Evolutionary conservation across 1,140 invertebrate species (phyloP), one percentile per base, ranked within the genome.

Genomic region (Diachasmimorpha longicaudata): DNA sequence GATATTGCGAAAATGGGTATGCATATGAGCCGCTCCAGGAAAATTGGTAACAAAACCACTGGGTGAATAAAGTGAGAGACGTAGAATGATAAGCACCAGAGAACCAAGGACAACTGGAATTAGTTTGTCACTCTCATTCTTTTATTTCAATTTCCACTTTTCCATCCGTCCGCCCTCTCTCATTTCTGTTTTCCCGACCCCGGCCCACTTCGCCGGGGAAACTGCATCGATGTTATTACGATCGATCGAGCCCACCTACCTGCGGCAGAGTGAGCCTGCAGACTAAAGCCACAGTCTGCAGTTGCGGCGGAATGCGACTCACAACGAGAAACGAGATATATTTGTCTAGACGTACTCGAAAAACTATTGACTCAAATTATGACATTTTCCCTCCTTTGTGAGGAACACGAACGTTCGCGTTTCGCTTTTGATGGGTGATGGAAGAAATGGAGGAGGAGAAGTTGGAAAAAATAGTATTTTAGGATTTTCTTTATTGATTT

Each of bases 191-290:
- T 77, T 73, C 36, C 23, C 31, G 48, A 52, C 42, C 25, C 76
- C 48, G 71, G 39, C 46, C 39, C 36, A 16, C 36, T 44, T 68
- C 37, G 58, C 71, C 66, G 70, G 76, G 63, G 67, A 77, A 77
- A 77, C 71, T 77, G 71, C 76, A 77, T 77, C 71, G 76, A 73
- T 73, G 76, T 77, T 77, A 77, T 77, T 77, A 77, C 76, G 66
- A 74, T 77, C 76, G 76, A 77, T 77, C 76, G 76, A 77, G 76
- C 76, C 63, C 39, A 66, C 42, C n/a, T 67, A 67, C 42, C 63
- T 74, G 63, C 25, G 42, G 63, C 72, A 46, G 63, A 13, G 31
- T 36, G 31, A 52, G 48, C n/a, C 52, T 72, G 48, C 48, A 58
- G 42, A 19, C 9, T 42, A 72, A 42, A 71, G 21, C 44, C 21